A percentile compares a stretch with the other conserved stretches of the same genome.
Conservation (phyloP, 2,888 invertebrate genomes). For the Cerceris ruficornis region DNA sequence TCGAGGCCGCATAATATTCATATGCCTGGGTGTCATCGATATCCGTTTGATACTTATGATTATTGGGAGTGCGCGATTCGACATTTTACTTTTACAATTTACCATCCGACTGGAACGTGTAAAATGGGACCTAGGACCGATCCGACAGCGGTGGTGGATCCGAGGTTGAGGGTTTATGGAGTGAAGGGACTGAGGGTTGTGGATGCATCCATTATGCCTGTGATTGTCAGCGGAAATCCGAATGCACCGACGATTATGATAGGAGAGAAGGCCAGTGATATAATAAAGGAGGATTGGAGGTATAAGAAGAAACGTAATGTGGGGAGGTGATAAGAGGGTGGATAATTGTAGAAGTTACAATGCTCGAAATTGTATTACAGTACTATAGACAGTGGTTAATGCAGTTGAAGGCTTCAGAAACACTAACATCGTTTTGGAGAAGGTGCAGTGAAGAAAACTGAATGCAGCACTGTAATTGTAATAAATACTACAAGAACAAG, state of each 20-base stretch:
- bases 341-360: neutral
- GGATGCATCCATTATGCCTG: conserved; percentile 95
- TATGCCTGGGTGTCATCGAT: conserved; percentile 91
- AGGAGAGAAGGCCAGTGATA: conserved; percentile 93
- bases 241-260: conserved; percentile 96
- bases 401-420: neutral
- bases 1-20: conserved; percentile 91
- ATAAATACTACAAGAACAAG: too few relatives aligned
- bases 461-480: too few relatives aligned
- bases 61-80: conserved; percentile 94
- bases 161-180: conserved; percentile 89
- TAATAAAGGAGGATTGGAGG: conserved; percentile 93
- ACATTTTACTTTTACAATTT: conserved; percentile 91
- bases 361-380: too few relatives aligned
- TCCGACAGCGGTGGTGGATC: conserved; percentile 90
- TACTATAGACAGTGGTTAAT: too few relatives aligned
- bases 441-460: neutral
- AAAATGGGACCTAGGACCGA: conserved; percentile 93
- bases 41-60: conserved; percentile 88
- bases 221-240: conserved; percentile 94
- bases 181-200: conserved; percentile 90
- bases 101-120: conserved; percentile 92
- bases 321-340: conserved; percentile 28
- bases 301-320: conserved; percentile 51
- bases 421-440: neutral